Percentiles rank a stretch among this genome's conserved stretches.
Evolutionary conservation across 2,888 invertebrate genomes (phyloP).

Genomic region (Ariolimax columbianus): DNA sequence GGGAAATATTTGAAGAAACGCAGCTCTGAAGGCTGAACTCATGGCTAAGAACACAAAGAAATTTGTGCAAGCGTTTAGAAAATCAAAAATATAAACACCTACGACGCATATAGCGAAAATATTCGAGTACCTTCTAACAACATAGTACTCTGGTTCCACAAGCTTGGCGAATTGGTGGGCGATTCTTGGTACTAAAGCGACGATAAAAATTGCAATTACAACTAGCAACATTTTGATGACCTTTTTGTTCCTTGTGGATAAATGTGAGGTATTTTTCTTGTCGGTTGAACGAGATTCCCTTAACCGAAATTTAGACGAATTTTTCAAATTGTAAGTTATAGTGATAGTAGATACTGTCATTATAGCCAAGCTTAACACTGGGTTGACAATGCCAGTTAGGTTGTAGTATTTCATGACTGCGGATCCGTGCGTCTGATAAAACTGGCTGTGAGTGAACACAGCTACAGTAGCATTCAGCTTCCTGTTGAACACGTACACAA

Average conservation of each 20-base stretch:
- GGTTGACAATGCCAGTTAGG: background rate
- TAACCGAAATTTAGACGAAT: background rate
- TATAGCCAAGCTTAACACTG: background rate
- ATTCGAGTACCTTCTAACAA: background rate
- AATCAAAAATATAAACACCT: constrained; percentile 4
- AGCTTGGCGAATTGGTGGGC: background rate
- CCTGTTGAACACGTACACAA: background rate
- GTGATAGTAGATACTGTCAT: background rate
- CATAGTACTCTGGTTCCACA: constrained; percentile 10
- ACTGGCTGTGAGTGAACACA: background rate
- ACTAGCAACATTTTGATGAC: constrained; percentile 2
- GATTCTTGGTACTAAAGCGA: background rate
- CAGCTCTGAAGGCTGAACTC: background rate
- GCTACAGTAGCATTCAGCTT: background rate
- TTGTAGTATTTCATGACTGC: background rate
- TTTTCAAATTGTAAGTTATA: background rate
- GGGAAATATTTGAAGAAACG: background rate
- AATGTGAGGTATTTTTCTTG: background rate
- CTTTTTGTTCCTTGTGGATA: background rate
- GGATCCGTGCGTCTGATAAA: background rate
- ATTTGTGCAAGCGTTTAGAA: background rate
- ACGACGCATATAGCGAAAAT: background rate
- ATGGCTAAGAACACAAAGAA: background rate
- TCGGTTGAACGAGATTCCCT: background rate
- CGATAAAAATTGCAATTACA: background rate